Evolutionary conservation across 2,113 vertebrate genomes (phyloP), one percentile per base, ranked within the genome.

Genomic region (Calyptomena viridis): DNA sequence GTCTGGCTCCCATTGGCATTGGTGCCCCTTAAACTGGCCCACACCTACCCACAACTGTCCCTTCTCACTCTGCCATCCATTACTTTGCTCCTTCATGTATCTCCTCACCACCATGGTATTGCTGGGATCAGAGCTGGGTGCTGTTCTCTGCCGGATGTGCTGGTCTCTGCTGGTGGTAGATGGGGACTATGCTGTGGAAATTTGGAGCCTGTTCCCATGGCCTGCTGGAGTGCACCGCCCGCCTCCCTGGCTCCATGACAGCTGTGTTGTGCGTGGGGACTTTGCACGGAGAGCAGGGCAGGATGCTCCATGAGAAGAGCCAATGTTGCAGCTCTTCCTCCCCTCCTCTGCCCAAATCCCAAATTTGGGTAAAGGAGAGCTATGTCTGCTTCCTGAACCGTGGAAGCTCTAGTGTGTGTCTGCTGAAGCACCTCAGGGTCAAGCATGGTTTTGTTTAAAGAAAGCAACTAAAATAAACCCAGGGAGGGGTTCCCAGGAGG

Each of bases 401-500:
- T 10, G 3, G 42, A 37, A 81, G n/a, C 60, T 80, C 60, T 58
- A 7, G 5, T 66, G 76, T 27, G 0, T 77, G 46, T 74, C 79
- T 2, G 12, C 71, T 73, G 82, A 90, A 95, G 92, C 11, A 83
- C 79, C 86, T 92, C 94, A 50, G 94, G 90, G 95, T 92, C 30
- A 12, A 47, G 64, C 9, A 2, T 82, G 86, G 83, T 94, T 95
- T 93, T 97, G 88, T 96, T 96, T 96, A 95, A 88, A 90, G 72
- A 86, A 81, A 62, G 46, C 60, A 89, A 59, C 69, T 84, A 85
- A 95, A 96, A 93, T 95, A 94, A 97, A 94, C 86, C 62, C 12
- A 1, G 37, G 7, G 4, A 88, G 79, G 88, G 55, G 88, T 94
- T 90, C 81, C 72, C 14, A 4, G 59, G 79, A 83, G 92, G 92